Conservation (phyloP, 1,140 invertebrate genomes). For the Procambarus virginalis region DNA sequence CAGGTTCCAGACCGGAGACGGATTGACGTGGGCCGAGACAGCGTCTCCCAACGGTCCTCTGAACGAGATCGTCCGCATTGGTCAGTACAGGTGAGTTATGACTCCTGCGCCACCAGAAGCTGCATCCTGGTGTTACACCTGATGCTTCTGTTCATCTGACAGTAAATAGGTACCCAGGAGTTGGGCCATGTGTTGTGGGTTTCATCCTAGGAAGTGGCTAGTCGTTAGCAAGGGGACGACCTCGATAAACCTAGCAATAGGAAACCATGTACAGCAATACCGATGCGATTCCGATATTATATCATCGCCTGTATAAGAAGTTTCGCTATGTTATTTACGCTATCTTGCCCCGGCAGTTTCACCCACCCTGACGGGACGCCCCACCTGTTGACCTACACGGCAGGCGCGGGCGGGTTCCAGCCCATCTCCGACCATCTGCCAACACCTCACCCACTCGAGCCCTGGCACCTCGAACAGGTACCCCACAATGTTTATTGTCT, state of each 20-base stretch:
- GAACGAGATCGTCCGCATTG: conserved; percentile 14
- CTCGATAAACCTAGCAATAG: no score
- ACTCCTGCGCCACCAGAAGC: neutral
- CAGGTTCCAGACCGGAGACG: conserved; percentile 45
- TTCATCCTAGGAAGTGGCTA: no score
- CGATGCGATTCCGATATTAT: no score
- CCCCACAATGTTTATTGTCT: neutral
- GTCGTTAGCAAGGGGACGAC: no score
- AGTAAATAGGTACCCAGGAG: no score
- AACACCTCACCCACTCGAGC: neutral
- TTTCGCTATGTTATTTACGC: neutral
- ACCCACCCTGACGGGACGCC: neutral
- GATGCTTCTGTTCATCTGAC: neutral
- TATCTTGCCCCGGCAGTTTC: neutral
- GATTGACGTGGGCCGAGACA: conserved; percentile 27
- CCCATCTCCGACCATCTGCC: neutral
- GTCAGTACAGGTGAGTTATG: conserved; percentile 34
- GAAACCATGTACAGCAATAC: no score
- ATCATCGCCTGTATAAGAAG: no score
- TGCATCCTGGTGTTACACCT: neutral
- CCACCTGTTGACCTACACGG: conserved; percentile 7
- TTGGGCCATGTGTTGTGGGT: no score
- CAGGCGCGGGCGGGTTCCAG: neutral
- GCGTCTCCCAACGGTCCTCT: neutral
- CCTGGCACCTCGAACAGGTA: neutral